A percentile compares a stretch with the other conserved stretches of the same genome.
Conservation (phyloP, 2,888 invertebrate genomes). For the Nomada flava region DNA sequence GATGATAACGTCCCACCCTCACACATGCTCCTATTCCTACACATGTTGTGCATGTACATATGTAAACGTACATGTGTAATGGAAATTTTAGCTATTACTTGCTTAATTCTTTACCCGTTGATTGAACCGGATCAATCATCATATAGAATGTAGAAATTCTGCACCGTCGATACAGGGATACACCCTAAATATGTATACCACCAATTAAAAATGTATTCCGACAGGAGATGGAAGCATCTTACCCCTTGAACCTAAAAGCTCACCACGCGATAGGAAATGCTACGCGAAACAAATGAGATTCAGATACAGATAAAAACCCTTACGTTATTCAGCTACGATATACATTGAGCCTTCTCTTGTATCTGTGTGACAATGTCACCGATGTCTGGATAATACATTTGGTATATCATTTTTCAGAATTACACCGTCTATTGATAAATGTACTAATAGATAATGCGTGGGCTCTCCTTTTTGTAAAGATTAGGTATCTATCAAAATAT, state of each 20-base stretch:
- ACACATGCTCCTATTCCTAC: background rate
- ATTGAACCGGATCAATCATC: background rate
- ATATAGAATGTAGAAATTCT: background rate
- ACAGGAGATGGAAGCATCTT: too few species aligned
- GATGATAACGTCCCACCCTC: background rate
- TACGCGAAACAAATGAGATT: background rate
- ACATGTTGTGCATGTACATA: background rate
- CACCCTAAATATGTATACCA: background rate
- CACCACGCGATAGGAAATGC: too few species aligned
- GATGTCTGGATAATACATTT: background rate
- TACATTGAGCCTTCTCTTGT: background rate
- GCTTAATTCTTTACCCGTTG: background rate
- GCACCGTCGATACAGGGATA: background rate
- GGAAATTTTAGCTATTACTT: too few species aligned
- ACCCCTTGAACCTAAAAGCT: too few species aligned
- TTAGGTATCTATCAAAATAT: background rate
- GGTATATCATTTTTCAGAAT: background rate
- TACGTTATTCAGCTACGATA: background rate
- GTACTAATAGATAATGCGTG: background rate
- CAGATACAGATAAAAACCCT: background rate
- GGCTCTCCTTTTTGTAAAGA: background rate
- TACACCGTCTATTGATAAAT: slow-evolving; percentile 2
- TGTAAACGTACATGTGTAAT: background rate
- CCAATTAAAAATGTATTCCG: background rate
- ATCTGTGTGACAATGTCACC: background rate